Base-by-base conservation (phyloP, 2,797 vertebrate species). In the Sebastes vulpes region DNA sequence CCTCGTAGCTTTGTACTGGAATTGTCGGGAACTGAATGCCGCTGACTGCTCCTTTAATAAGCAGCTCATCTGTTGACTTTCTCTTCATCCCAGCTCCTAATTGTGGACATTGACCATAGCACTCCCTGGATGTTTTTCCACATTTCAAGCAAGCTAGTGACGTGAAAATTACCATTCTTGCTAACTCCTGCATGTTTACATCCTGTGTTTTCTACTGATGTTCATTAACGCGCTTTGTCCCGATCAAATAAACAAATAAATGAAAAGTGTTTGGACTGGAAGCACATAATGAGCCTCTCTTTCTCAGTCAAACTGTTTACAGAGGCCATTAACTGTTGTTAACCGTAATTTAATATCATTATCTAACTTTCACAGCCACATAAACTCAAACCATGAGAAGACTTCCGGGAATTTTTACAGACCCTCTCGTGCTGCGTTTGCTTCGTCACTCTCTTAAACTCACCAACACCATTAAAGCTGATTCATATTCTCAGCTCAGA, bases 401-500 rank as follows among this genome's bases (percentile, higher is more conserved):
- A 21, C 48, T 85, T 86, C 56, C 10, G 1, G 83, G 78, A 86
- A 86, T 79, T 71, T 81, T 74, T 48, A 28, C 0, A 32, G 68
- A 28, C 71, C 23, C 21, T 77, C 67, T 72, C 18, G 8, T 69
- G 52, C 67, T 59, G 20, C 1, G 10, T 67, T 75, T 70, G 65
- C 75, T 81, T 67, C 12, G 54, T 93, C 80, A 83, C 54, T 48
- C 35, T 73, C 32, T 26, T 50, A 61, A 61, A 63, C 73, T 83
- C 63, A 67, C 63, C 14, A 9, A 42, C 63, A 56, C 9, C 14
- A 35, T 31, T 28, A 10, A 75, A 59, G 63, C 74, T 92, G 89
- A 93, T 72, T 94, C 90, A 92, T 72, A 80, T 81, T 90, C 83
- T 75, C 20, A 53, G 71, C 69, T 32, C n/a, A 38, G 28, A 31